Evolutionary conservation across 2,797 vertebrate genomes (phyloP).

Genomic region (Hippocampus kuda): DNA sequence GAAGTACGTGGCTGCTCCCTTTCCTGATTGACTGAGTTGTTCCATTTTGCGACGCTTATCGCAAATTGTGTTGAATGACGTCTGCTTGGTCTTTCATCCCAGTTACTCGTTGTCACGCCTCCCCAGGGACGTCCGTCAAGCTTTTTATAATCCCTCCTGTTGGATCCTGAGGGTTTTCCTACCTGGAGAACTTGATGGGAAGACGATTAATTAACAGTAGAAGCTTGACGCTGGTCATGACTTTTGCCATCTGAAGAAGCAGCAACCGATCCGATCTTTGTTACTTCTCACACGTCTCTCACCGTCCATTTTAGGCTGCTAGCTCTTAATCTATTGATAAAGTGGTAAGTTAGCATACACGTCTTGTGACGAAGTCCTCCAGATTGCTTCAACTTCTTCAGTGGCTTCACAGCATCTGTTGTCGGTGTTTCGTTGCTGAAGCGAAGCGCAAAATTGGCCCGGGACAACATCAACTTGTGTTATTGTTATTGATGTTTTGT

Average conservation of each 20-base stretch:
- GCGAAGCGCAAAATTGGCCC: too few relatives aligned
- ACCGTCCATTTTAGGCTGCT: too few relatives aligned
- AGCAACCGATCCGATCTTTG: too few relatives aligned
- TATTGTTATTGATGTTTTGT: conserved; percentile 6
- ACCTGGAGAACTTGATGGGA: background rate
- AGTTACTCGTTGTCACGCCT: background rate
- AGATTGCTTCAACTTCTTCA: too few relatives aligned
- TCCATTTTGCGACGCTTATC: background rate
- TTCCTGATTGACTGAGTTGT: conserved; percentile 38
- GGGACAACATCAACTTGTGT: too few relatives aligned
- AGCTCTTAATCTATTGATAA: too few relatives aligned
- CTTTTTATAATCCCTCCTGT: background rate
- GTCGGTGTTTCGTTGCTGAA: too few relatives aligned
- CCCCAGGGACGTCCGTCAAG: background rate
- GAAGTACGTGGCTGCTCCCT: conserved; percentile 44
- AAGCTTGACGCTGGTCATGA: background rate
- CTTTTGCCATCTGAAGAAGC: too few relatives aligned
- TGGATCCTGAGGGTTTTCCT: background rate
- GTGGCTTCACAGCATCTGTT: too few relatives aligned
- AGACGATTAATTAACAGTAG: background rate
- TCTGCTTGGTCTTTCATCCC: background rate
- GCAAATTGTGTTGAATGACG: background rate
- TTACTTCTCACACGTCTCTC: too few relatives aligned
- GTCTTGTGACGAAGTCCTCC: too few relatives aligned
- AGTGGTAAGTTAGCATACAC: too few relatives aligned